Percentiles rank a stretch among this genome's conserved stretches.
Conservation (phyloP, 2,888 invertebrate species). For the Drosophila nigritarsus region DNA sequence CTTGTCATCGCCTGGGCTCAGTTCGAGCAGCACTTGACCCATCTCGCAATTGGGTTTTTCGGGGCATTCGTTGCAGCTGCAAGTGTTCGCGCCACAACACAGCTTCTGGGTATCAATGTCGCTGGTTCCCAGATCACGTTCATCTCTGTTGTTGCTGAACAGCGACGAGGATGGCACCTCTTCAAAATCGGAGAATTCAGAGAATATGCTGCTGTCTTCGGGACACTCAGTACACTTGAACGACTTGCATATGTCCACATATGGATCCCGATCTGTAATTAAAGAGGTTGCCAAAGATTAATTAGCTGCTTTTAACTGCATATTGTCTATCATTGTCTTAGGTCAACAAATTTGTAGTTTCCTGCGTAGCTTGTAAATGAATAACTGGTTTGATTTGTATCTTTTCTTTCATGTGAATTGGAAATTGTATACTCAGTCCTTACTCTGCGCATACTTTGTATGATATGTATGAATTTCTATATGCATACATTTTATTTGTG, state of each 20-base stretch:
- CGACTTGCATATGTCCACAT: slow-evolving; percentile 23
- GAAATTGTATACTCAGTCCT: slow-evolving; percentile 10
- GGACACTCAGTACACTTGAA: slow-evolving; percentile 39
- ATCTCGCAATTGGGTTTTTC: slow-evolving; percentile 51
- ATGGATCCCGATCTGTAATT: slow-evolving; percentile 40
- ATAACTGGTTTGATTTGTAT: not conserved
- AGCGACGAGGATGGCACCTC: slow-evolving; percentile 3
- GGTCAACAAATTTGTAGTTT: slow-evolving; percentile 3
- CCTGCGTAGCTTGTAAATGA: not conserved
- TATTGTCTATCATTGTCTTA: slow-evolving; percentile 6
- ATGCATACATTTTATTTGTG: not conserved
- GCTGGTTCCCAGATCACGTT: slow-evolving; percentile 17
- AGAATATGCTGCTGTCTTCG: slow-evolving; percentile 29
- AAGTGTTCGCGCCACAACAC: slow-evolving; percentile 69
- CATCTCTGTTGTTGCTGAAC: slow-evolving; percentile 1
- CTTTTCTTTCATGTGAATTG: slow-evolving; percentile 6
- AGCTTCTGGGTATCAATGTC: slow-evolving; percentile 37
- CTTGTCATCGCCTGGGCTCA: slow-evolving; percentile 54
- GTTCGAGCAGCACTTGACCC: slow-evolving; percentile 64
- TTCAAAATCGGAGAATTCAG: not conserved
- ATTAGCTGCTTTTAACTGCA: not conserved
- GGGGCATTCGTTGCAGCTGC: slow-evolving; percentile 74
- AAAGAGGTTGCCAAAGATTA: slow-evolving; percentile 8
- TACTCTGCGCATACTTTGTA: not conserved
- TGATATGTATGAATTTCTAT: not conserved